These are phyloP conservation scores for Lepas anatifera DNA, from an alignment of 2,888 invertebrate species.

Conservation along the genomic window DNA sequence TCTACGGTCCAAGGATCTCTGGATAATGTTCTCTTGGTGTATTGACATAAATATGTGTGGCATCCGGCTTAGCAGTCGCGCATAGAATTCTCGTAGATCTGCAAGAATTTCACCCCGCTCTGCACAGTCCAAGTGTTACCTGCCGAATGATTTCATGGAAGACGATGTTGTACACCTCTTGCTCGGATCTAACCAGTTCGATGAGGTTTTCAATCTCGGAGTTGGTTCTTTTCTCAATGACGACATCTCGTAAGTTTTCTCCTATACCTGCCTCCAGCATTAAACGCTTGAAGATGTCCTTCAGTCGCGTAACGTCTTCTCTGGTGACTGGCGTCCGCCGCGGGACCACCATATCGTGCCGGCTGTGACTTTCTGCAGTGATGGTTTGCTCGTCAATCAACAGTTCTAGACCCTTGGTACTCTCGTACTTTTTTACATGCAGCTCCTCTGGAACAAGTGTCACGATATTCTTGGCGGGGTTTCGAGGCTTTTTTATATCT, in stretches of 20 bases:
- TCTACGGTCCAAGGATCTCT: not conserved
- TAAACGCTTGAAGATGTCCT: not conserved
- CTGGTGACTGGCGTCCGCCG: not conserved
- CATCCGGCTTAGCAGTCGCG: not conserved
- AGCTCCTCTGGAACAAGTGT: not conserved
- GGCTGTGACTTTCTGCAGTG: not conserved
- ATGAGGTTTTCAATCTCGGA: not conserved
- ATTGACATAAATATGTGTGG: not conserved
- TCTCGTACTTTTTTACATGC: not conserved
- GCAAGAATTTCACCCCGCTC: not conserved
- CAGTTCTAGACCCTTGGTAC: not conserved
- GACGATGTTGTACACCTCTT: not conserved
- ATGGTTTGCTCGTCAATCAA: not conserved
- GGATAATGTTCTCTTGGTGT: not conserved
- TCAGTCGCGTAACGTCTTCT: not conserved
- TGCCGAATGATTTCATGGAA: conserved; percentile 5
- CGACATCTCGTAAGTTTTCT: not conserved
- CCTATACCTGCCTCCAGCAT: not conserved
- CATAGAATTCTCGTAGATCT: not conserved
- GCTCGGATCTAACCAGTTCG: not conserved
- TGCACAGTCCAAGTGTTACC: not conserved
- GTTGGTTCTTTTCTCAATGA: not conserved
- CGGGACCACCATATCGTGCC: not conserved
- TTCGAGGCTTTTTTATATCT: not conserved
- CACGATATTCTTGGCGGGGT: not conserved